Percentiles rank a stretch among this genome's conserved stretches.
Evolutionary conservation across 1,140 invertebrate genomes (phyloP).

Genomic region (Hylyphantes graminicola): DNA sequence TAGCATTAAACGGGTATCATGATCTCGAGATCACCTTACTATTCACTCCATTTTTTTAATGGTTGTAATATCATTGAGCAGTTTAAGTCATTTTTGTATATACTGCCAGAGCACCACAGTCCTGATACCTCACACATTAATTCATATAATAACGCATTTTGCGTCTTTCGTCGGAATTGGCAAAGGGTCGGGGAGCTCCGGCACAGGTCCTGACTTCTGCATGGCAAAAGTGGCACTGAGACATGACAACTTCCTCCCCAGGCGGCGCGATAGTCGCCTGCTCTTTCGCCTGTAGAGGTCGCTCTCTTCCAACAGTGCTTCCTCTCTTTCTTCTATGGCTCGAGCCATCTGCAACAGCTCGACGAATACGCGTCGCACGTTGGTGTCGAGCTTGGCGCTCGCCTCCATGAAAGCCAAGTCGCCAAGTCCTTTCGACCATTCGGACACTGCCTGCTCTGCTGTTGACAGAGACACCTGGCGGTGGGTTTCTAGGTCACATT

Average conservation of each 20-base stretch:
- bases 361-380: conserved; percentile 64
- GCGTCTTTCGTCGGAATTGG: too few species aligned
- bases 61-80: too few species aligned
- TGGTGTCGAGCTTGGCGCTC: conserved; percentile 65
- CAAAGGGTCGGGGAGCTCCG: not conserved
- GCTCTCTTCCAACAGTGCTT: conserved; percentile 34
- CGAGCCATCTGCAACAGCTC: conserved; percentile 62
- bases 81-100: too few species aligned
- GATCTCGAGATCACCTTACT: too few species aligned
- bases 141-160: too few species aligned
- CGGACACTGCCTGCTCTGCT: conserved; percentile 57
- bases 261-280: conserved; percentile 30
- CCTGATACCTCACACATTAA: too few species aligned
- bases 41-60: too few species aligned
- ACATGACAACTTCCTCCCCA: conserved; percentile 44
- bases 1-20: too few species aligned
- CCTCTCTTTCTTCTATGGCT: conserved; percentile 39
- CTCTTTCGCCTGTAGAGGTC: conserved; percentile 35
- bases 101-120: too few species aligned
- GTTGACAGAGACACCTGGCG: conserved; percentile 62
- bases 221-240: conserved; percentile 35
- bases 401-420: conserved; percentile 65
- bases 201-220: conserved; percentile 13
- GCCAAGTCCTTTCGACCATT: conserved; percentile 59
- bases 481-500: conserved; percentile 51